Base-by-base conservation (phyloP, 2,797 vertebrate genomes). In the Cheirogaleus major region DNA sequence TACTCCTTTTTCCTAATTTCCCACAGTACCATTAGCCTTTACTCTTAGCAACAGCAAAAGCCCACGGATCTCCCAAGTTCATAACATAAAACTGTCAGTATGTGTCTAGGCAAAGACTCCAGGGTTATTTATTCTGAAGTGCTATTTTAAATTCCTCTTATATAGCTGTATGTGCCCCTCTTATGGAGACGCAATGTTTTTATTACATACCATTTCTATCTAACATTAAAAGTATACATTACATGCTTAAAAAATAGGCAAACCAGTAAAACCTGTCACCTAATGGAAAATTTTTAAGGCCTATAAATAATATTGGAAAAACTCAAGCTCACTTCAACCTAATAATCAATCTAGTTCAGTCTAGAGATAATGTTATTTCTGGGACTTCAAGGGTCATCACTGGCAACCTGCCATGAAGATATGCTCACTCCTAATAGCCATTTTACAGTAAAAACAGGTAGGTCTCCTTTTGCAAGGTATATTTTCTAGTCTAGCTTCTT, bases 371-470 rank as follows among this genome's bases (percentile, higher is more conserved):
- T 92, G 81, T 75, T 63, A 20, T 85, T 91, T 93, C 8, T 81
- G 43, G 52, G 73, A 84, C 27, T 91, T 12, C 55, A 72, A 95
- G 10, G 50, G 43, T 35, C 75, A 92, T 30, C 38, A 55, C 30
- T 75, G 75, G 32, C 87, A 95, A 72, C n/a, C 22, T 84, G 30
- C 48, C 65, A 87, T 52, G 35, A 94, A 94, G 35, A 80, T 23
- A 91, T 35, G 20, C 70, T 93, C 73, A 65, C 30, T 76, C 38
- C 50, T 43, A 93, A 65, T n/a, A 52, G 59, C 45, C n/a, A 92
- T 80, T 95, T 93, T 41, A 91, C 23, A 86, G 43, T 81, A 88
- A 79, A 94, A 85, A 80, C 4, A 89, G 63, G 55, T 57, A 82
- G 22, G 13, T 65, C 35, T 87, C 90, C 15, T 65, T 93, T 89